Evolutionary conservation across 2,888 invertebrate genomes (phyloP), one percentile per base, ranked within the genome.

Genomic region (Epistrophe eligans): DNA sequence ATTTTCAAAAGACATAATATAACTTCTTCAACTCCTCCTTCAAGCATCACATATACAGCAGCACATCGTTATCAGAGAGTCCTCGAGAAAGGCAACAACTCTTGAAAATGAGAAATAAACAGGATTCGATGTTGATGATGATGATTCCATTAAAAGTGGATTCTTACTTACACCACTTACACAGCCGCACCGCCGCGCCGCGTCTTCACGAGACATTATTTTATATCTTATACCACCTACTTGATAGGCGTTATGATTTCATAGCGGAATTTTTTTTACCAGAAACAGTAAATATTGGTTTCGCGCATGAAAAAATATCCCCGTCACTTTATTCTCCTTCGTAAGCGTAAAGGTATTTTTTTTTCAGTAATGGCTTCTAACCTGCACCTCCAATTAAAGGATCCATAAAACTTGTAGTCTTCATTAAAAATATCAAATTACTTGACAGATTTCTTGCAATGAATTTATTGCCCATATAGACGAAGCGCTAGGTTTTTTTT

Each of bases 91-190:
- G 19, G 58, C 40, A 62, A 24, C 40, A 62, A 24, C 24, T 38
- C 60, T 38, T 40, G n/a, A n/a, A 57, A 57, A 57, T 43, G 43
- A 32, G 45, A 66, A 66, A 66, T 48, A 66, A 66, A 48, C 48
- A 66, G 32, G 32, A 48, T 66, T 66, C 48, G 48, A 66, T 35
- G 66, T 32, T 66, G 48, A 66, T 19, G 66, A 48, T 66, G 64
- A 72, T 72, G 70, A n/a, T 71, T 71, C 43, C 17, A 43, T 71
- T 72, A 66, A 24, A 24, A 57, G 38, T 58, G 45, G 28, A 72
- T 72, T 58, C 19, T 19, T 32, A 24, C 24, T 24, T 3, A 24
- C 24, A 24, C 19, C n/a, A 19, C 24, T 24, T 40, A 45, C 50
- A 50, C 19, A 4, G 11, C 19, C 50, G 24, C 13, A n/a, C n/a